Evolutionary conservation across 2,797 vertebrate species (phyloP).

Genomic region (Enteromius fasciolatus): DNA sequence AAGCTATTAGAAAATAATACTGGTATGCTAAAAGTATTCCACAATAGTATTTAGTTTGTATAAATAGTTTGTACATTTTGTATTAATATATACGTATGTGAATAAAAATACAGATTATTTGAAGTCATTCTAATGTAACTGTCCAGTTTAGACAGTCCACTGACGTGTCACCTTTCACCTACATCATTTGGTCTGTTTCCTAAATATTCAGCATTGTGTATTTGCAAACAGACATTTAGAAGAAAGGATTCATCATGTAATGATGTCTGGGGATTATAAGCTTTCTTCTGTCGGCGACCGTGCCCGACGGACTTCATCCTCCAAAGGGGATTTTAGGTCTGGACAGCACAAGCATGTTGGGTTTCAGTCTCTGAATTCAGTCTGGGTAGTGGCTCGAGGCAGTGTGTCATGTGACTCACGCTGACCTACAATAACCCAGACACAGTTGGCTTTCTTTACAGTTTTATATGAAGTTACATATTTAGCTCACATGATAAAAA

Average conservation of each 20-base stretch:
- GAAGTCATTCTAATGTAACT: neutral
- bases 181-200: slow-evolving; percentile 30
- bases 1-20: neutral
- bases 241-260: slow-evolving; percentile 28
- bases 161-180: slow-evolving; percentile 50
- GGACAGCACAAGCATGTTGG: slow-evolving; percentile 56
- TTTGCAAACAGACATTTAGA: slow-evolving; percentile 43
- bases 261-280: slow-evolving; percentile 53
- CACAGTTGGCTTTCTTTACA: neutral
- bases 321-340: slow-evolving; percentile 76
- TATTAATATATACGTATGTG: neutral
- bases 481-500: slow-evolving; percentile 5
- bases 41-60: neutral
- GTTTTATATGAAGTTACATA: neutral
- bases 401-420: slow-evolving; percentile 37
- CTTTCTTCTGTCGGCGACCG: slow-evolving; percentile 36
- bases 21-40: neutral
- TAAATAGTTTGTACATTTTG: neutral
- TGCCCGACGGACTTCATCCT: slow-evolving; percentile 51
- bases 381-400: slow-evolving; percentile 39
- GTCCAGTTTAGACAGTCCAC: neutral
- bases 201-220: slow-evolving; percentile 26
- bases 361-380: slow-evolving; percentile 43
- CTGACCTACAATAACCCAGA: slow-evolving; percentile 44
- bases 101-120: neutral